Conservation (phyloP, 2,797 vertebrate genomes). For the Phaenicophaeus curvirostris region DNA sequence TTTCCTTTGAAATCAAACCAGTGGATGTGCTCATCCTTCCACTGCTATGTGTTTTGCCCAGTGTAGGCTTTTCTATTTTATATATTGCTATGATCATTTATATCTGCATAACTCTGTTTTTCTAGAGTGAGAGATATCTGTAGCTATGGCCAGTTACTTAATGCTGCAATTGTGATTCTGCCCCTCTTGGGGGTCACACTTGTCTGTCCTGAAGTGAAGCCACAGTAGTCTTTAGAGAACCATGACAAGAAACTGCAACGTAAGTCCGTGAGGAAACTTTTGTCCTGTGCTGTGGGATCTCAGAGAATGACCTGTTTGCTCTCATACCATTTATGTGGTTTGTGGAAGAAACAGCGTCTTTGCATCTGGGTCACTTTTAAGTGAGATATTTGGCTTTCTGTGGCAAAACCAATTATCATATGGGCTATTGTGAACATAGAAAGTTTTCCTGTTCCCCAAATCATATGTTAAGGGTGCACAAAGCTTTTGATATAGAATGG, state of each 20-base stretch:
- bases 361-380: background rate
- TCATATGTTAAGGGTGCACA: background rate
- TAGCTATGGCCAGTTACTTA: background rate
- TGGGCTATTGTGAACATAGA: fast-evolving
- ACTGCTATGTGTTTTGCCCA: background rate
- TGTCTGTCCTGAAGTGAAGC: background rate
- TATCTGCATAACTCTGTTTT: background rate
- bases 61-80: background rate
- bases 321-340: background rate
- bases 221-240: background rate
- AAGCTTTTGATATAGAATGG: background rate
- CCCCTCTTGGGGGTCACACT: background rate
- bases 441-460: background rate
- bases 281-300: background rate
- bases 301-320: background rate
- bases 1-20: slow-evolving; percentile 15
- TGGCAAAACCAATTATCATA: background rate
- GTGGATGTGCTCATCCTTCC: background rate
- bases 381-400: background rate
- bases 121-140: background rate
- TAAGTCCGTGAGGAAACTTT: background rate
- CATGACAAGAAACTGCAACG: background rate
- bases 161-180: background rate
- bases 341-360: background rate
- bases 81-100: background rate